Evolutionary conservation across 2,113 vertebrate species (phyloP), one percentile per base, ranked within the genome.

Genomic region (Gobiocypris rarus): DNA sequence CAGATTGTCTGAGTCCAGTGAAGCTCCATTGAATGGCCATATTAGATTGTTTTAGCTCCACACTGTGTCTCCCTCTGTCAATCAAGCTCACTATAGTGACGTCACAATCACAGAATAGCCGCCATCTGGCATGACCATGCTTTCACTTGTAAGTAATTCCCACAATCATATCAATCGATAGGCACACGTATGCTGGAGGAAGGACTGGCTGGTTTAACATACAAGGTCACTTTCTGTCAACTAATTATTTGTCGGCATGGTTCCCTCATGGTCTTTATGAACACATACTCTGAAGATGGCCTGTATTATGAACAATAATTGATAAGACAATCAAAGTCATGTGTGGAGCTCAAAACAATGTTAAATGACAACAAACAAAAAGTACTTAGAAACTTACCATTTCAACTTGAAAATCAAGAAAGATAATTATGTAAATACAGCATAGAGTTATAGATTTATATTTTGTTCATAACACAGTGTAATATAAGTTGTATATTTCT

Each of bases 401-500:
- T 97, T 98, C 97, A 93, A 97, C 98, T 98, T 98, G 96, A 99
- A 97, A 99, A 96, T 97, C 95, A 96, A 97, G 96, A 97, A 95
- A 98, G 97, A 97, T 96, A 97, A 97, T 96, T 98, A 97, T 99
- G 98, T 99, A 99, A 98, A 99, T 99, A 99, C 99, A 99, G 99
- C 97, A 99, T 99, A 99, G 98, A 98, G 96, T 97, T 99, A 99
- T 99, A 99, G 98, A 99, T 99, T 99, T 99, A 96, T 99, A 99
- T 99, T 99, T 99, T 99, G 98, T 99, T 99, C 97, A 99, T 99
- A 99, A 99, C 97, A 98, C 97, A 98, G 96, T 99, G 98, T 99
- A 99, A 99, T 99, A 99, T 99, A 99, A 99, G 97, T 99, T 99
- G 98, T 99, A 98, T 98, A 99, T 99, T 99, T 99, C 97, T 96